These are phyloP conservation scores for Poecilia gillii DNA, from an alignment of 2,797 vertebrate species.

Conservation along the genomic window DNA sequence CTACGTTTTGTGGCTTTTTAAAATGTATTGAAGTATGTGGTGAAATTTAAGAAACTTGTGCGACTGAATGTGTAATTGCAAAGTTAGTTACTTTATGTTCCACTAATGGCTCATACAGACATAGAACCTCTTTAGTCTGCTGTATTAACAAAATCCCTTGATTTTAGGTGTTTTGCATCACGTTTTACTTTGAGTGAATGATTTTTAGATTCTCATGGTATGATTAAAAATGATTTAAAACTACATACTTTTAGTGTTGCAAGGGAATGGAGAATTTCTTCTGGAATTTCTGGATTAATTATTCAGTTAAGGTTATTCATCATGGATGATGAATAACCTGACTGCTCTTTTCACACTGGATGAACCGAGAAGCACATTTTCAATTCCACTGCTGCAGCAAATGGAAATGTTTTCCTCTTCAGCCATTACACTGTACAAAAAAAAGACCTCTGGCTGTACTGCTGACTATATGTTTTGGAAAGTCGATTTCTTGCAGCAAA, in stretches of 20 bases:
- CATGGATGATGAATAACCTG: not conserved
- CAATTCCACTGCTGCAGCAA: not conserved
- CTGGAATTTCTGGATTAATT: not conserved
- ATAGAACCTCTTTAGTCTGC: not conserved
- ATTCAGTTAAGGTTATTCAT: not conserved
- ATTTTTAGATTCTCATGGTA: not conserved
- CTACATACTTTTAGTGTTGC: not conserved
- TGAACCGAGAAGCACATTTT: not conserved
- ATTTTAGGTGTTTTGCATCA: not conserved
- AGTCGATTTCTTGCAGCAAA: not conserved
- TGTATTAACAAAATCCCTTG: not conserved
- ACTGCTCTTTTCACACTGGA: not conserved
- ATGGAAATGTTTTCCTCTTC: not conserved
- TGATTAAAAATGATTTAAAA: not conserved
- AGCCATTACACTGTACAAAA: not conserved
- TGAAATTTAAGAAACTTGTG: conserved; percentile 2
- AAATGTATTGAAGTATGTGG: not conserved
- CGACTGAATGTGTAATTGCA: no score
- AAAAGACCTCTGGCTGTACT: not conserved
- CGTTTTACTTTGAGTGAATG: not conserved
- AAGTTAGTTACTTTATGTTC: not conserved
- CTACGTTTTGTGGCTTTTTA: conserved; percentile 4
- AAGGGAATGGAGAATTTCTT: not conserved
- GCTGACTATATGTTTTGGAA: not conserved
- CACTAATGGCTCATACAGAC: not conserved